Conservation (phyloP, 2,113 vertebrate genomes). For the Gallinago media region DNA sequence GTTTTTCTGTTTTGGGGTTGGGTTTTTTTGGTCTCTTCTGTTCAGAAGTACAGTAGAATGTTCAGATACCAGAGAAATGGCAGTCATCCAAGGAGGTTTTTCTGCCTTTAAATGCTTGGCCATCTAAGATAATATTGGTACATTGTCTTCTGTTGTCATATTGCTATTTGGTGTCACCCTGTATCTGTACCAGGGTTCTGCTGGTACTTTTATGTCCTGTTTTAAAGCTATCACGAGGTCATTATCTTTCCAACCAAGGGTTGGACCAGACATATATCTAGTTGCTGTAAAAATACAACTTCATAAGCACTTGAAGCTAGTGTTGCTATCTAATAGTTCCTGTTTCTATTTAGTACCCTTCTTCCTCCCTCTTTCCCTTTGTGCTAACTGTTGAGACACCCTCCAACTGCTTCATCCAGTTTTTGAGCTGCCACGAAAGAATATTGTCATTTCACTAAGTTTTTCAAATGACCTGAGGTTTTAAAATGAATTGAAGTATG, state of each 20-base stretch:
- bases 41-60: not conserved
- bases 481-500: not conserved
- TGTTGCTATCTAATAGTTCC: not conserved
- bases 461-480: not conserved
- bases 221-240: not conserved
- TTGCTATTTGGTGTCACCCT: not conserved
- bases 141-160: not conserved
- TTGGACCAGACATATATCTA: not conserved
- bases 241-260: not conserved
- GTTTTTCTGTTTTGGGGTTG: not conserved
- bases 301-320: not conserved
- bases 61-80: not conserved
- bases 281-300: not conserved
- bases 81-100: not conserved
- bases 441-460: not conserved
- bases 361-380: not conserved
- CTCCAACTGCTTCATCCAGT: not conserved
- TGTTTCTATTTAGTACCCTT: not conserved
- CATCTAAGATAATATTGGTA: not conserved
- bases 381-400: not conserved
- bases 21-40: not conserved
- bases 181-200: not conserved
- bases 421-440: not conserved
- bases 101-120: not conserved
- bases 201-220: not conserved